Evolutionary conservation across 2,888 invertebrate species (phyloP).

Genomic region (Meghimatium bilineatum): DNA sequence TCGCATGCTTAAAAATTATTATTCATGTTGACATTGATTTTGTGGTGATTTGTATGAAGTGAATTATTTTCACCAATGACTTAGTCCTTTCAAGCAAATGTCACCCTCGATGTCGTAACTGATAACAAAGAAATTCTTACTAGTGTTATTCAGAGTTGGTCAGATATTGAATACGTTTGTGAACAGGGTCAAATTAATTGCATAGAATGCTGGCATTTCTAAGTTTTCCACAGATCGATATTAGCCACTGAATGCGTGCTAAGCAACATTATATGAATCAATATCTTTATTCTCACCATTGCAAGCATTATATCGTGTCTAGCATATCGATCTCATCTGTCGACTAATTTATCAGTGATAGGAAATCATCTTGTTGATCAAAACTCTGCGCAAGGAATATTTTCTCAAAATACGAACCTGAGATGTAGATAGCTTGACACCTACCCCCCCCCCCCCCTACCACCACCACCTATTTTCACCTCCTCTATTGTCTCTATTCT

Average conservation of each 20-base stretch:
- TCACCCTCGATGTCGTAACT: background rate
- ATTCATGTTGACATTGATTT: no score
- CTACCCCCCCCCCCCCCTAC: no score
- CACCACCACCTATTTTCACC: no score
- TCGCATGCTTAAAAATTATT: no score
- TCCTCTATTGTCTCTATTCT: no score
- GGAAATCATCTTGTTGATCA: background rate
- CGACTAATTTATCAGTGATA: background rate
- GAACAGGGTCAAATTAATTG: conserved; percentile 3
- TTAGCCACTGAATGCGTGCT: background rate
- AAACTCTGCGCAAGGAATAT: no score
- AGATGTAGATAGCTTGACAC: no score
- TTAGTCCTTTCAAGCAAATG: no score
- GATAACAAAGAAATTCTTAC: background rate
- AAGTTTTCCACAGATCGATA: conserved; percentile 15
- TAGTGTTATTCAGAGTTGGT: background rate
- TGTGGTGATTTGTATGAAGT: no score
- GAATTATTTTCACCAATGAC: background rate
- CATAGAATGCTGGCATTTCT: conserved; percentile 16
- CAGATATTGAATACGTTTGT: background rate
- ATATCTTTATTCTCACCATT: conserved; percentile 22
- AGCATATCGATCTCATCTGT: background rate
- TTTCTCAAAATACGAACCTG: no score
- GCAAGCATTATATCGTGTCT: conserved; percentile 3
- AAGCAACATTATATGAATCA: conserved; percentile 10